Evolutionary conservation across 2,113 vertebrate genomes (phyloP).

Genomic region (Corythornis madagascariensis): DNA sequence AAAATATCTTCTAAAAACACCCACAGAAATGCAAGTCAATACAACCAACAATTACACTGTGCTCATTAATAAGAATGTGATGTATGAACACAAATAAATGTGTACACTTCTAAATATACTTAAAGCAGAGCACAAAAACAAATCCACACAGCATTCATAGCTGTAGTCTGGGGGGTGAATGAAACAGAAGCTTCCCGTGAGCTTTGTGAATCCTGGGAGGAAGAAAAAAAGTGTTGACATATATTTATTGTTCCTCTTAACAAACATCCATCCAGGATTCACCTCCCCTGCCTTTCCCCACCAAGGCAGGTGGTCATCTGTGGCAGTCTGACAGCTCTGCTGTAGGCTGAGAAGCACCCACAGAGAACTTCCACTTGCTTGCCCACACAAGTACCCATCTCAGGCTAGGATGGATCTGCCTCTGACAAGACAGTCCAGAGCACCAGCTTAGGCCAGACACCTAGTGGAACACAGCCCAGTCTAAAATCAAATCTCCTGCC

Average conservation of each 20-base stretch:
- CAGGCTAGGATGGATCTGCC: not conserved
- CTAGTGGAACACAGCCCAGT: not conserved
- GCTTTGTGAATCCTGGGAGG: not conserved
- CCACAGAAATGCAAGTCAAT: constrained; percentile 66
- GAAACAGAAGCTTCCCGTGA: not conserved
- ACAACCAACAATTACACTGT: constrained; percentile 20
- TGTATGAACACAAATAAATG: not conserved
- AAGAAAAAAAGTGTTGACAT: not conserved
- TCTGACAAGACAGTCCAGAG: not conserved
- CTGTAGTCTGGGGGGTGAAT: not conserved
- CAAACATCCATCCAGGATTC: not conserved
- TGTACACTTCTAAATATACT: not conserved
- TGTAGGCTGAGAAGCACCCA: not conserved
- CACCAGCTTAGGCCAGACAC: not conserved
- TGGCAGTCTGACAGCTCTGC: not conserved
- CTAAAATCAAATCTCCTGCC: not conserved
- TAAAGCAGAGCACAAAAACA: not conserved
- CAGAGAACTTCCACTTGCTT: not conserved
- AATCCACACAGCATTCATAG: not conserved
- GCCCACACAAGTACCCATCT: not conserved
- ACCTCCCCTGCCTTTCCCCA: not conserved
- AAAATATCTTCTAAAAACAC: constrained; percentile 70
- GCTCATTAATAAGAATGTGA: not conserved
- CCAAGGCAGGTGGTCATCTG: not conserved
- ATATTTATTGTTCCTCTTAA: not conserved